Percentiles rank a stretch among this genome's conserved stretches.
Conservation (phyloP, 2,797 vertebrate species). For the Tamandua tetradactyla region DNA sequence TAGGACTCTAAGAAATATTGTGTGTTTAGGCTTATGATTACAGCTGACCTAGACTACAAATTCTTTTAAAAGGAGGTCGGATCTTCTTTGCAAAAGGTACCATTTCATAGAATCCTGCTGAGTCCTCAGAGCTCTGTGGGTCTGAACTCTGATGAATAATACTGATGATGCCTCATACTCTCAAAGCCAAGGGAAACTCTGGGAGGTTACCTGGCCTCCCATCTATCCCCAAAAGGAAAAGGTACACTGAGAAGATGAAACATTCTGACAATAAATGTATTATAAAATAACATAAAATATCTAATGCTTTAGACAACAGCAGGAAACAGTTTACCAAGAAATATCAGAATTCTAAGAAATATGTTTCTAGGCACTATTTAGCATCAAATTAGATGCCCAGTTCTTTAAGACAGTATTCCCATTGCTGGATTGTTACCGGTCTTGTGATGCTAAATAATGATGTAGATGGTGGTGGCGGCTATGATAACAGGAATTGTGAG, state of each 20-base stretch:
- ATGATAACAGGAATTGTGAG: background rate
- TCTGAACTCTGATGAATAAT: conserved; percentile 22
- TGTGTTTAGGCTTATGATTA: conserved; percentile 61
- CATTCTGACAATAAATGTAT: background rate
- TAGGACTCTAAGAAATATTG: conserved; percentile 66
- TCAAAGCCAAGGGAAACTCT: background rate
- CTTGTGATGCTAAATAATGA: background rate
- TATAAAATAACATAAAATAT: background rate
- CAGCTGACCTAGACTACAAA: conserved; percentile 50
- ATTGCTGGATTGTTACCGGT: background rate
- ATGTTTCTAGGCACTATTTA: background rate
- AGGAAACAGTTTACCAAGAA: conserved; percentile 41
- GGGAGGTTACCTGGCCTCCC: background rate
- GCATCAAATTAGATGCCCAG: conserved; percentile 6
- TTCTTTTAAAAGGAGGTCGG: conserved; percentile 50
- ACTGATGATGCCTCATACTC: background rate
- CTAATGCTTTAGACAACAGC: conserved; percentile 10
- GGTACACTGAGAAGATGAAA: background rate
- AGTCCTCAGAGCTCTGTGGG: background rate
- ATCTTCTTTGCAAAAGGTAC: conserved; percentile 39
- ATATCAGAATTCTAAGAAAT: conserved; percentile 44
- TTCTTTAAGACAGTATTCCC: background rate
- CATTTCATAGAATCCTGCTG: conserved; percentile 17
- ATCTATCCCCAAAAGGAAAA: background rate
- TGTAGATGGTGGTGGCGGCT: too few species aligned